phyloP scores from a whole-genome alignment of 2,888 invertebrate genomes.

The Stegophylla sp. region DNA sequence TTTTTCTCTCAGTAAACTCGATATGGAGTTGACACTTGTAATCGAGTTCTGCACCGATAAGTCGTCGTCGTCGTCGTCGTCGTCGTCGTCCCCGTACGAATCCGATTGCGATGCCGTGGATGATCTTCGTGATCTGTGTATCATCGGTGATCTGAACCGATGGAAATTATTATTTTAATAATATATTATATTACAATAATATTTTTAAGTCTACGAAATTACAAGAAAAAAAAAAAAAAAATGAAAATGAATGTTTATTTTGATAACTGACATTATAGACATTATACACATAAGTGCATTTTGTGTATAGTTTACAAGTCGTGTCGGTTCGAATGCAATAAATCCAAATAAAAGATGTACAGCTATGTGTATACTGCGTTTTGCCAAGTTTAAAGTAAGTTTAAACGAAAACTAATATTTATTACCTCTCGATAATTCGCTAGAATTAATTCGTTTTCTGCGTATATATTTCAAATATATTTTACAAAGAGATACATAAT shows the following conservation, averaged over 20 bases:
- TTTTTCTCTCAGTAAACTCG: conserved; percentile 82
- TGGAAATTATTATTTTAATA: not conserved
- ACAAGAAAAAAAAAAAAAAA: too few relatives aligned
- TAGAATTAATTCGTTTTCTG: not conserved
- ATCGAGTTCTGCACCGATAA: conserved; percentile 77
- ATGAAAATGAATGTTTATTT: too few relatives aligned
- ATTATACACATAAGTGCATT: not conserved
- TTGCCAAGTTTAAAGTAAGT: not conserved
- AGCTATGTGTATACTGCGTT: not conserved
- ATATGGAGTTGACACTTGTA: conserved; percentile 83
- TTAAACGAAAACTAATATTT: conserved; percentile 37
- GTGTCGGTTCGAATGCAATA: not conserved
- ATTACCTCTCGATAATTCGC: not conserved
- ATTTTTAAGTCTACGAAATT: too few relatives aligned
- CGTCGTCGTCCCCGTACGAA: conserved; percentile 65
- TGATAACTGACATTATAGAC: too few relatives aligned
- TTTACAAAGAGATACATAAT: not conserved
- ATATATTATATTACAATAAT: not conserved
- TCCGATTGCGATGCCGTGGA: conserved; percentile 68
- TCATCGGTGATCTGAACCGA: conserved; percentile 64
- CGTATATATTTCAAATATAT: not conserved
- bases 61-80: conserved; percentile 66
- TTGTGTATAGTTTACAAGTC: not conserved
- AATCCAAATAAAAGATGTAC: conserved; percentile 3
- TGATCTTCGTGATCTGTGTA: conserved; percentile 65